Evolutionary conservation across 2,888 invertebrate genomes (phyloP).

Genomic region (Siphonodentalium dalli): DNA sequence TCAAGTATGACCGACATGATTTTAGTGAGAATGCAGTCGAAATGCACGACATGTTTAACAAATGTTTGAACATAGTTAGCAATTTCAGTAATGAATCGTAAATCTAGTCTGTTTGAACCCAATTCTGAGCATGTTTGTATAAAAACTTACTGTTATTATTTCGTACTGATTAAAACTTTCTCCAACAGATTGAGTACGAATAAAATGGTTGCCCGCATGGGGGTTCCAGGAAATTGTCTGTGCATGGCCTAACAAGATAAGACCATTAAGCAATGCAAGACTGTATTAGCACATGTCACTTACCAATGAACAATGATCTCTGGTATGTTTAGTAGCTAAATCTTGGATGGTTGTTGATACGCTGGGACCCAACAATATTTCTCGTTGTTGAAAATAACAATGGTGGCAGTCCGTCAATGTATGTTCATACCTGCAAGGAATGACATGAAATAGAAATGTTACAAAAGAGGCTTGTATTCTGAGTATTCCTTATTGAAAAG

Average conservation of each 20-base stretch:
- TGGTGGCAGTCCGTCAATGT: slow-evolving; percentile 82
- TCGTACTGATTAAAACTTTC: no score
- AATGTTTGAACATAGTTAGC: no score
- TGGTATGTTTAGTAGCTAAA: slow-evolving; percentile 70
- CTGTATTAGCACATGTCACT: slow-evolving; percentile 26
- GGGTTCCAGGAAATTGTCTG: neutral
- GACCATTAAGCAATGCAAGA: neutral
- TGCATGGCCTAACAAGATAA: no score
- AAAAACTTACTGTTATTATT: no score
- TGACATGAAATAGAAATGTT: neutral
- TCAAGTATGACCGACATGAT: no score
- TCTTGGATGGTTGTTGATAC: slow-evolving; percentile 76
- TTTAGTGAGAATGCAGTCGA: no score
- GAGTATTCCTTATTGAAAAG: no score
- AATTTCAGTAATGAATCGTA: no score
- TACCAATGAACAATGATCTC: slow-evolving; percentile 83
- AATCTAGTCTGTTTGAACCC: no score
- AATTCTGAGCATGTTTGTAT: no score
- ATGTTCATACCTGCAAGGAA: slow-evolving; percentile 72
- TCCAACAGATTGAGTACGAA: neutral
- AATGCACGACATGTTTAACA: no score
- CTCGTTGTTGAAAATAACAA: slow-evolving; percentile 80
- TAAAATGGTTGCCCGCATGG: neutral
- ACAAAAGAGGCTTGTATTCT: no score
- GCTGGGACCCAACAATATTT: slow-evolving; percentile 75